A percentile compares a stretch with the other conserved stretches of the same genome.
These are phyloP conservation scores for Glaucomys volans DNA, from an alignment of 2,113 vertebrate genomes.

Conservation along the genomic window DNA sequence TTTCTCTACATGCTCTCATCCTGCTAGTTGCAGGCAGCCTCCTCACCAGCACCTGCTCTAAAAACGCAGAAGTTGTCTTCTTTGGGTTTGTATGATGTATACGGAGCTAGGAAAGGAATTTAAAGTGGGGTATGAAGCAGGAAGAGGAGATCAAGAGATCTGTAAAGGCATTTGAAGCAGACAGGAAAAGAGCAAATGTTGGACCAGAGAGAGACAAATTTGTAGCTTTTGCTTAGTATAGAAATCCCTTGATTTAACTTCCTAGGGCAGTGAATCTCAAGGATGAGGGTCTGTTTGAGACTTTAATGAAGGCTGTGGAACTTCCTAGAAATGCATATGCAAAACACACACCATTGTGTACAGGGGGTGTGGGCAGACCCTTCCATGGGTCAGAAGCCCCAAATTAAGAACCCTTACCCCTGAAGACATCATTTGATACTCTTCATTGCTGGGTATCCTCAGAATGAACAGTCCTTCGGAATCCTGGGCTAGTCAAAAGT, in stretches of 20 bases:
- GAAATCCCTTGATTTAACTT: constrained; percentile 46
- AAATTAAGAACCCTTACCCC: not conserved
- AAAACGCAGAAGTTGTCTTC: constrained; percentile 41
- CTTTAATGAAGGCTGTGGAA: not conserved
- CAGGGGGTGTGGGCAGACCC: not conserved
- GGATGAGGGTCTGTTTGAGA: not conserved
- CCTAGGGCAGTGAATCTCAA: not conserved
- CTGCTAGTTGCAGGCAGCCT: too few relatives aligned
- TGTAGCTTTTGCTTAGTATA: not conserved
- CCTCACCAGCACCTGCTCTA: not conserved
- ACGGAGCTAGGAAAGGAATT: constrained; percentile 42
- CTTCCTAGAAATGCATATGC: not conserved
- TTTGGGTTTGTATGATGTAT: constrained; percentile 38
- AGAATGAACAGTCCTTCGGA: not conserved
- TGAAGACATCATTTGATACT: not conserved
- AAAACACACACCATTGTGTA: not conserved
- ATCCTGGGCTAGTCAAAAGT: not conserved
- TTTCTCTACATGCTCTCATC: not conserved
- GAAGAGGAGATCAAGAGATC: constrained; percentile 30
- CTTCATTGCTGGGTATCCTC: not conserved
- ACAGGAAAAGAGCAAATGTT: not conserved
- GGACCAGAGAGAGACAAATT: not conserved
- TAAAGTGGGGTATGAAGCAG: not conserved
- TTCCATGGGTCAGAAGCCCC: not conserved
- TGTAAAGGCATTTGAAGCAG: constrained; percentile 12